A percentile compares a stretch with the other conserved stretches of the same genome.
Evolutionary conservation across 2,888 invertebrate species (phyloP).

Genomic region (Amblyjoppa fuscipennis): DNA sequence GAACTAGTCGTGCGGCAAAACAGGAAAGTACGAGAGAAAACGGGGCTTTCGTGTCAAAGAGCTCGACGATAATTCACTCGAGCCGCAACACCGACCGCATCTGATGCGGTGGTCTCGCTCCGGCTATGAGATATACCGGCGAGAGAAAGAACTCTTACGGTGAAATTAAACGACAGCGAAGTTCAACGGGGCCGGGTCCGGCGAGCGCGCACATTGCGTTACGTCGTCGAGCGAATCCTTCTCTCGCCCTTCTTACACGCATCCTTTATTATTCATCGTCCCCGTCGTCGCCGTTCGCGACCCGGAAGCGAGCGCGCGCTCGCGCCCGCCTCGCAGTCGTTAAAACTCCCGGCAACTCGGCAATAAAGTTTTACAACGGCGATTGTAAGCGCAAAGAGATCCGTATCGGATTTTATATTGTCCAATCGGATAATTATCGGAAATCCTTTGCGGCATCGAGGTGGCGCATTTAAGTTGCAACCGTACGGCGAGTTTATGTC

Average conservation of each 20-base stretch:
- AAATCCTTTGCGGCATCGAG: too few species aligned
- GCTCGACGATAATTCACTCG: conserved; percentile 74
- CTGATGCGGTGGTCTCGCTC: background rate
- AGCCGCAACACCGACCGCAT: conserved; percentile 43
- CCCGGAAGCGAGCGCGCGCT: conserved; percentile 21
- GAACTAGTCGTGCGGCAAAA: conserved; percentile 78
- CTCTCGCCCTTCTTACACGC: background rate
- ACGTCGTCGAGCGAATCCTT: background rate
- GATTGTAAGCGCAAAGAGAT: background rate
- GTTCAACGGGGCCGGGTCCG: conserved; percentile 50
- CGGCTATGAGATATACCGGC: conserved; percentile 5
- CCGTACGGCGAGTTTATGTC: background rate
- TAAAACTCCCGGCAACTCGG: background rate
- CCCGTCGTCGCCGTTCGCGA: background rate
- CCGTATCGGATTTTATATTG: conserved; percentile 1
- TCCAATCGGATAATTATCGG: conserved; percentile 5
- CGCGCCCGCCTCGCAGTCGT: background rate
- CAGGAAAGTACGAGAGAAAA: conserved; percentile 83
- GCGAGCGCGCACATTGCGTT: background rate
- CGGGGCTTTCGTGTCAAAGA: conserved; percentile 82
- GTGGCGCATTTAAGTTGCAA: background rate
- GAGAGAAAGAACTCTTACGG: conserved; percentile 54
- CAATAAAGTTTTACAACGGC: conserved; percentile 6
- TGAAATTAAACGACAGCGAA: conserved; percentile 48
- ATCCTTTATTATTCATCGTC: conserved; percentile 2